Conservation (phyloP, 35 echinoderm and acorn worm species). For the Strongylocentrotus purpuratus region DNA sequence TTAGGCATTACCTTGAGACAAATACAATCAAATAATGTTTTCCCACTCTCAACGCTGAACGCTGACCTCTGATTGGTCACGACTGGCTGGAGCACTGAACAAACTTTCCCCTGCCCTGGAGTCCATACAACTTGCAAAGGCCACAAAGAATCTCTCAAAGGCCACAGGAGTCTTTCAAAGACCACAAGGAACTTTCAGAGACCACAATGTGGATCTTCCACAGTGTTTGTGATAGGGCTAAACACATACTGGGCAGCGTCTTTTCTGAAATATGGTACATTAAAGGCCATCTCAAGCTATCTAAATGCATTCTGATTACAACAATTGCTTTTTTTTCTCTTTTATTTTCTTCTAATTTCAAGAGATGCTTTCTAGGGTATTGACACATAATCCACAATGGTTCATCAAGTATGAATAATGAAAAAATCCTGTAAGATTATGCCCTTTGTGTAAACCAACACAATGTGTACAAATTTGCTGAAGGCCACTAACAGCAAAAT, state of each 20-base stretch:
- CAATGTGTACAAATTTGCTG: not conserved
- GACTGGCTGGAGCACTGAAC: not conserved
- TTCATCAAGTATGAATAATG: not conserved
- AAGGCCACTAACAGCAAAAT: not conserved
- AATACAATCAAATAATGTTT: not conserved
- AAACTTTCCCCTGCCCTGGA: not conserved
- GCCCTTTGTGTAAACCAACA: not conserved
- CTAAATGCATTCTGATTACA: not conserved
- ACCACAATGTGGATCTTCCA: not conserved
- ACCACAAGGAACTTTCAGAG: not conserved
- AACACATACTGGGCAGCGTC: not conserved
- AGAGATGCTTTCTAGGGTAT: not conserved
- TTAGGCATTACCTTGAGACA: not conserved
- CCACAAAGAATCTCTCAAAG: not conserved
- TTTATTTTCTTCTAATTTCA: not conserved
- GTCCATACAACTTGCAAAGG: constrained; percentile 1
- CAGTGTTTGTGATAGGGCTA: not conserved
- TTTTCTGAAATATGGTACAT: not conserved
- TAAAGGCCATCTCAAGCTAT: not conserved
- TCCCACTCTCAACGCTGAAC: not conserved
- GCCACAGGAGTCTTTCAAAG: not conserved
- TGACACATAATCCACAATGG: not conserved
- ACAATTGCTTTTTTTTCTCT: not conserved
- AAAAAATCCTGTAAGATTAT: not conserved
- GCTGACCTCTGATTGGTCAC: not conserved